Evolutionary conservation across 2,888 invertebrate species (phyloP), one percentile per base, ranked within the genome.

Genomic region (Isoperla grammatica): DNA sequence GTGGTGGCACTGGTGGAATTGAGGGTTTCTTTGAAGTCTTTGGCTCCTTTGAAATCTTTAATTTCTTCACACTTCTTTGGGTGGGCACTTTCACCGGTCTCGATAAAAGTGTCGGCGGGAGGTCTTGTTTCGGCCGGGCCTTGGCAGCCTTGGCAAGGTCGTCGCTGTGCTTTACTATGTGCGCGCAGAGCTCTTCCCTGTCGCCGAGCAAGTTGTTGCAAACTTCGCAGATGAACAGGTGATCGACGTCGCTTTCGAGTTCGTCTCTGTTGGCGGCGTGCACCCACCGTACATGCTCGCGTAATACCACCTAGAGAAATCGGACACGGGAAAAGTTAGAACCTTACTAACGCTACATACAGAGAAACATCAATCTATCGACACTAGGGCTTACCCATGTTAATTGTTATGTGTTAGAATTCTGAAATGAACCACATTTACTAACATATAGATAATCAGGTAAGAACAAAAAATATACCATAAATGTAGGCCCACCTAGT

Each of bases 81-180:
- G 9, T 13, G 2, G 2, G 2, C 19, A 45, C 11, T 45, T 19
- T 19, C 15, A 17, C 5, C 15, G 45, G 45, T 3, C 4, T 17
- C 5, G 20, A 20, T 2, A 35, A 29, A 29, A 15, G 11, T 50
- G 15, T 6, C 13, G 49, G 3, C 12, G 37, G 2, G 39, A 8
- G 3, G 17, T 53, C 53, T 53, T 53, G 35, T 4, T 39, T 53
- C 17, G 4, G 29, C 29, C 8, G 29, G 5, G 29, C 29, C 29
- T 53, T 53, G 9, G 53, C 53, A 5, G 37, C 17, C 11, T 53
- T 53, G 13, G 53, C 53, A 17, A 53, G 13, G 11, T 87, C 84
- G 72, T 91, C 91, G 69, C 90, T 90, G 70, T 91, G 91, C 68
- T 90, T 86, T 48, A 91, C 90, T 65, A 91, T 80, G 72, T 91